Evolutionary conservation across 2,113 vertebrate genomes (phyloP), one percentile per base, ranked within the genome.

Genomic region (Scomber scombrus): DNA sequence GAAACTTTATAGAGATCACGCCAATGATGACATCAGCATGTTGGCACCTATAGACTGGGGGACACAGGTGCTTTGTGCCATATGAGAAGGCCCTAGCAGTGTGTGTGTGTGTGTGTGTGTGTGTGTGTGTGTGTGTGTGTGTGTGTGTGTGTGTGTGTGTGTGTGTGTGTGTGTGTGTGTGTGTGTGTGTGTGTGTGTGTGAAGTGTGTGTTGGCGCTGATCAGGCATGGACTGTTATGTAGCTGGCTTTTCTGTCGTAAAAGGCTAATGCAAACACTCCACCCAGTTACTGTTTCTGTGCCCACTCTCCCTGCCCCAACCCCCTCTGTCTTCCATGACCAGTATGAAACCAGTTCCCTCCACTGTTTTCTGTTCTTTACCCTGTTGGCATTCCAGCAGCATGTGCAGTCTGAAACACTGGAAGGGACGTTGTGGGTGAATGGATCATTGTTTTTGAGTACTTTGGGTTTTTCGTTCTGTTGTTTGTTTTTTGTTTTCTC

Each of bases 361-460:
- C 72, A 60, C 65, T 79, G 83, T 81, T 75, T 76, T 58, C 29
- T 50, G 6, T 26, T 13, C 45, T 50, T 67, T 85, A 50, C 62
- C 70, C 68, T 72, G 34, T 9, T 40, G 60, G 45, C 76, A 66
- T 87, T 70, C 31, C 68, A 78, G 19, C 75, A 82, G 78, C 85
- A 88, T 85, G 88, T 91, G 91, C 71, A 58, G 64, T 75, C 52
- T 64, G 55, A 55, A 45, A 65, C 75, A 89, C 85, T 81, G 86
- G 3, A 68, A 5, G 81, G 34, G 71, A 82, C 31, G 13, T 85
- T 92, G 85, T 85, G 66, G 18, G 23, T 89, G 84, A 93, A 92
- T 55, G 70, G 40, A 65, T 43, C 83, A 71, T 85, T 91, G 88
- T 93, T 78, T 79, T 45, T 54, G n/a, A 74, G 43, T 40, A 71